Evolutionary conservation across 2,113 vertebrate species (phyloP), one percentile per base, ranked within the genome.

Genomic region (Brachyhypopomus gauderio): DNA sequence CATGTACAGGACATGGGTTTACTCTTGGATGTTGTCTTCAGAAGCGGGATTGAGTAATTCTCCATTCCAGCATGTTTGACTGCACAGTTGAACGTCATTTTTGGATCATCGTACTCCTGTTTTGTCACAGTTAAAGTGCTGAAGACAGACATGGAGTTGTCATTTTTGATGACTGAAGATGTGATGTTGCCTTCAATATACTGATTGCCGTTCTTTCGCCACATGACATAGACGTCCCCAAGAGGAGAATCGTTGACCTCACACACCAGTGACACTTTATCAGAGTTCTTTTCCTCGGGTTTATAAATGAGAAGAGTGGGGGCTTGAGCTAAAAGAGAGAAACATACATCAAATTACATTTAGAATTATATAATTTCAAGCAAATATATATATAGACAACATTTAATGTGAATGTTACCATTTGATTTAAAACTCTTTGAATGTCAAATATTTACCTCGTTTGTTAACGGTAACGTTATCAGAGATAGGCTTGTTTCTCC

Each of bases 221-320:
- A 84, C 73, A 64, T 84, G 2, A 80, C 27, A 25, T 80, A 77
- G 5, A 80, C 78, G 72, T 77, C n/a, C 0, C 41, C 34, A 9
- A 79, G 77, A 36, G 67, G 12, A 62, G 12, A 2, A 34, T 30
- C 72, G 12, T 19, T 76, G 34, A 84, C 73, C 73, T 80, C 78
- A 84, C 83, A 80, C 17, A 80, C 66, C n/a, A 41, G n/a, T 23
- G 78, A 72, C 0, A 64, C 22, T 17, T 0, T 0, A 1, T 19
- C n/a, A 1, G 1, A 63, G 41, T 34, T 8, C 11, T 16, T 5
- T 9, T 2, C 0, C 5, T 69, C 36, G 8, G 27, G 45, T 62
- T 1, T 64, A 48, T 84, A 52, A 64, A 84, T 16, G 8, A 2
- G 0, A 62, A 72, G 17, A 23, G 6, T 27, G 4, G 55, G 72